These are phyloP conservation scores for Nyctalus aviator DNA, from an alignment of 2,797 vertebrate genomes.

Conservation along the genomic window DNA sequence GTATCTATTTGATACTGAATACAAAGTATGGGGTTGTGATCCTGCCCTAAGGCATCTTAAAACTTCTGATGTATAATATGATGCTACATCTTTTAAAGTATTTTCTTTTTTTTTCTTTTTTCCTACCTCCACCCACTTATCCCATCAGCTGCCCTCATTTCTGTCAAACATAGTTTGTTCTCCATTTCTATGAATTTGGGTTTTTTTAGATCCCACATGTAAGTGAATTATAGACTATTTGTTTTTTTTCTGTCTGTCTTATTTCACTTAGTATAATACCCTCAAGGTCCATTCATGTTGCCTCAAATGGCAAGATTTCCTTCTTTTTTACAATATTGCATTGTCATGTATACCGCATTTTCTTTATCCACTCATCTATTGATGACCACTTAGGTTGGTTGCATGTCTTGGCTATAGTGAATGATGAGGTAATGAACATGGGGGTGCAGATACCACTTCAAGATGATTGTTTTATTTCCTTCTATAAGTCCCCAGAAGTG, in stretches of 20 bases:
- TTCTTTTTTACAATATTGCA: background rate
- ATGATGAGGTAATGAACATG: background rate
- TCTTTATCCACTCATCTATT: background rate
- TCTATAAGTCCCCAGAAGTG: background rate
- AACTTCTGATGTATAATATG: background rate
- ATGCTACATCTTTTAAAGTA: background rate
- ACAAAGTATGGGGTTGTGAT: background rate
- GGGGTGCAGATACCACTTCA: background rate
- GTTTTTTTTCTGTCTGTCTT: background rate
- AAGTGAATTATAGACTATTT: background rate
- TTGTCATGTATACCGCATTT: background rate
- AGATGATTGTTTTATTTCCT: background rate
- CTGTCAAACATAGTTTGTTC: background rate
- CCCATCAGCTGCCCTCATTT: too few relatives aligned
- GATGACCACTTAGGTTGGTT: background rate
- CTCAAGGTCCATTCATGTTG: background rate
- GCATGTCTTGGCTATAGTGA: background rate
- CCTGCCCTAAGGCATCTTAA: background rate
- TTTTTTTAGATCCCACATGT: background rate
- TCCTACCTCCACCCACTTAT: background rate
- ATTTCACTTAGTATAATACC: background rate
- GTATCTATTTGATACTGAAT: background rate
- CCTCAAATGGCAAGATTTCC: background rate
- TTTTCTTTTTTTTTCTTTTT: background rate
- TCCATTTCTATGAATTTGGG: background rate